These are phyloP conservation scores for Sylvia borin DNA, from an alignment of 2,797 vertebrate species.

Conservation along the genomic window DNA sequence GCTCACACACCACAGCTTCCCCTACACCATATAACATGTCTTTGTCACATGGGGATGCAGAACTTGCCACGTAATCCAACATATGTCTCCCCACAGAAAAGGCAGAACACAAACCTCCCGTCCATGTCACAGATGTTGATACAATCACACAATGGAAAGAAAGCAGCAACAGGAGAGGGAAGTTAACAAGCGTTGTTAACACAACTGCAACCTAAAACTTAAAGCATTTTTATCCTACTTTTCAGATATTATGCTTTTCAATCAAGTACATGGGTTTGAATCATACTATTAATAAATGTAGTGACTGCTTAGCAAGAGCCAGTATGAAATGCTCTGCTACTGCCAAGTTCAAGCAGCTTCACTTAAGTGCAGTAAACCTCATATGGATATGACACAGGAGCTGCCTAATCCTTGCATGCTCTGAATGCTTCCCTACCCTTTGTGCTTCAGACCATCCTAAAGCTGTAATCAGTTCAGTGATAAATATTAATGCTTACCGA, in stretches of 20 bases:
- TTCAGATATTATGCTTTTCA: background rate
- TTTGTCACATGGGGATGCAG: background rate
- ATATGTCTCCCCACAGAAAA: background rate
- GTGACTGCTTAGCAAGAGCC: background rate
- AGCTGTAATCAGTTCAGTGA: slow-evolving; percentile 8
- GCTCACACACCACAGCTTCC: background rate
- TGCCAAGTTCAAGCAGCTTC: background rate
- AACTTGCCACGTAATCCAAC: background rate
- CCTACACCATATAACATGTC: background rate
- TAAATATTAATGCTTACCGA: slow-evolving; percentile 63
- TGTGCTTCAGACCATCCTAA: background rate
- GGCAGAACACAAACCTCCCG: background rate
- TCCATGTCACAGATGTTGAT: background rate
- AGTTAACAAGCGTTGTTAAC: background rate
- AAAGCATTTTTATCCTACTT: background rate
- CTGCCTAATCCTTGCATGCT: background rate
- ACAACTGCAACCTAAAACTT: background rate
- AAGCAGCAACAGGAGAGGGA: background rate
- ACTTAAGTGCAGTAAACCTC: background rate
- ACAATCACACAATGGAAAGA: background rate
- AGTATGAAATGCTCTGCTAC: background rate
- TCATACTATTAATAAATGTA: background rate
- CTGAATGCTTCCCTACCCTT: background rate
- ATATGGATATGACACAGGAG: background rate
- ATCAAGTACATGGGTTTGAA: background rate